Evolutionary conservation across 2,113 vertebrate species (phyloP), one percentile per base, ranked within the genome.

Genomic region (Gymnocephalus cernua): DNA sequence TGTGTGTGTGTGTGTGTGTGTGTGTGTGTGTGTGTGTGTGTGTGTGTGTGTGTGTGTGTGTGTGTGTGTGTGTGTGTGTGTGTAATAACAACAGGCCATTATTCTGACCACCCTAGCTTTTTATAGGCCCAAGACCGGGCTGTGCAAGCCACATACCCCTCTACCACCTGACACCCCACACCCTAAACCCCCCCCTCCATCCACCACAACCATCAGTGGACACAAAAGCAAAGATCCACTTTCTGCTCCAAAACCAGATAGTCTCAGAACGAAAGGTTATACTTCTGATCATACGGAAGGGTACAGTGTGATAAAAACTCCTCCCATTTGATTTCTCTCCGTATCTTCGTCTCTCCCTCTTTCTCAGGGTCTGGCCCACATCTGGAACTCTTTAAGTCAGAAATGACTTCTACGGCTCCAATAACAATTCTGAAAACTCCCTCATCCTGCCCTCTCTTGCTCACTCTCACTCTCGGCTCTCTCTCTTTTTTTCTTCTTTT

Each of bases 321-420:
- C 74, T 83, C 73, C 63, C 70, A 64, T 73, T 90, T 84, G 73
- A 85, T 89, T 90, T 88, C 61, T 61, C 77, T 78, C 57, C 6
- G 6, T 32, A 32, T 32, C 32, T 32, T 32, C 41, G 10, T 18
- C 62, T 84, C 76, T 63, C 64, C 61, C 58, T 80, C 83, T 87
- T 91, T 92, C 86, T 83, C 78, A 87, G 87, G 77, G 80, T 77
- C 88, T 85, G 86, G 79, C 82, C 79, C 86, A 95, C 95, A 96
- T 96, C 94, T 96, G 95, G 94, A 95, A 95, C 86, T 93, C 91
- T 94, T 96, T 96, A 95, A 92, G 87, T 77, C 91, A 91, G 90
- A 91, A 93, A 93, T 90, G 89, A 94, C 93, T 95, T 95, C 88
- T 87, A 65, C 82, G 91, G 91, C 93, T 95, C 94, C 93, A 95